Conservation (phyloP, 2,888 invertebrate species). For the Scrobipalpa atriplicella region DNA sequence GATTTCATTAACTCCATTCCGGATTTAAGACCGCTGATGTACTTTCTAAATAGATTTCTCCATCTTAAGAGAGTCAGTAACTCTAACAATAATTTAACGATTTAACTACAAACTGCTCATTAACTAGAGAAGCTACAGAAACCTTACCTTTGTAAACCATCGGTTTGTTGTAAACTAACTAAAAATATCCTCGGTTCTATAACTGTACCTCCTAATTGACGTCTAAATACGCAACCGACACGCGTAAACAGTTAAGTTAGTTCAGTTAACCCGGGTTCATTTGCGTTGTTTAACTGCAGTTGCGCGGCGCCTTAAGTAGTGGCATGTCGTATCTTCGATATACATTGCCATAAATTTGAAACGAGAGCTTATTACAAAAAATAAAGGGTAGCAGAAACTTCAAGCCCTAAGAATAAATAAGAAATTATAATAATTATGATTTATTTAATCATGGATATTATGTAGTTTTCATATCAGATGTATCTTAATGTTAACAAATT, state of each 20-base stretch:
- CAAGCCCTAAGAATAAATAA: no score
- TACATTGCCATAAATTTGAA: conserved; percentile 1
- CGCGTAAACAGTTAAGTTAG: conserved; percentile 45
- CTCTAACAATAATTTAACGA: background rate
- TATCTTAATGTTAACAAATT: no score
- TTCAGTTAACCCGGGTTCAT: conserved; percentile 62
- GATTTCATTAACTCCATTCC: background rate
- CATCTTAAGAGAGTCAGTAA: no score
- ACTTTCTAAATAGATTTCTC: no score
- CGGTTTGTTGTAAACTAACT: conserved; percentile 4
- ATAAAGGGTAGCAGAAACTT: background rate
- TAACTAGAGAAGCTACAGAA: background rate
- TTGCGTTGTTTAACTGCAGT: conserved; percentile 68
- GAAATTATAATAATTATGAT: no score
- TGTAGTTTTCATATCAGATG: no score
- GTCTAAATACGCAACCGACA: conserved; percentile 51
- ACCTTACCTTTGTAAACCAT: background rate
- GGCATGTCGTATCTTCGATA: background rate
- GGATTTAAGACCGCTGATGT: no score
- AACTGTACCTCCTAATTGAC: conserved; percentile 60
- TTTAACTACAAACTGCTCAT: background rate
- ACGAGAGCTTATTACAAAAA: background rate
- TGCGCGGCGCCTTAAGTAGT: conserved; percentile 38
- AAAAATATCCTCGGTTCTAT: conserved; percentile 14
- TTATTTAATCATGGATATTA: no score